These are phyloP conservation scores for Acrossocheilus wenchowensis DNA, from an alignment of 2,797 vertebrate genomes.

Conservation along the genomic window DNA sequence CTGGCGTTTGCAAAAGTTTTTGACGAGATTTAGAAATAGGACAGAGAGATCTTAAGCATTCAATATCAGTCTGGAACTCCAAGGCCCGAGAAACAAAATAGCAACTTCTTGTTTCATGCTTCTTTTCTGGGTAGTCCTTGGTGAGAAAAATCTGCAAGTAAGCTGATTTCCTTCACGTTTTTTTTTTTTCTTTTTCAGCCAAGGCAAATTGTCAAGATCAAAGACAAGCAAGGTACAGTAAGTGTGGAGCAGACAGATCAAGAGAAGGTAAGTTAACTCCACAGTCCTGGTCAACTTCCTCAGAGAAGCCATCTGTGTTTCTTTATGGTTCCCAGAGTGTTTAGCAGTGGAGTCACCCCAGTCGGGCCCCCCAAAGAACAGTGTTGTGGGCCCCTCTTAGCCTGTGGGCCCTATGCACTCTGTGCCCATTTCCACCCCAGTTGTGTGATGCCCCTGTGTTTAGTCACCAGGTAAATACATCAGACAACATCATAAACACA, in stretches of 20 bases:
- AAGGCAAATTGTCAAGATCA: background rate
- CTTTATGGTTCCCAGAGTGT: background rate
- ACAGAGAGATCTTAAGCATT: background rate
- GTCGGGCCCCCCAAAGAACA: background rate
- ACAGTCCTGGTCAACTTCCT: background rate
- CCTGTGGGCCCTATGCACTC: background rate
- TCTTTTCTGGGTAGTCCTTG: background rate
- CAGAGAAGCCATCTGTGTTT: background rate
- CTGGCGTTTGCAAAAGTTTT: conserved; percentile 3
- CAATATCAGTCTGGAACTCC: conserved; percentile 17
- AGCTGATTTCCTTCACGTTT: background rate
- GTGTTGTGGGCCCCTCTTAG: background rate
- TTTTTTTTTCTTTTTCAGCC: background rate
- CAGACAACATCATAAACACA: conserved; percentile 43
- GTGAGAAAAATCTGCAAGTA: background rate
- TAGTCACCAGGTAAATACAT: conserved; percentile 42
- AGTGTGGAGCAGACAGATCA: background rate
- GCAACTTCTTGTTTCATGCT: background rate
- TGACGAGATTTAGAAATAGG: background rate
- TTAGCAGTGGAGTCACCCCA: background rate
- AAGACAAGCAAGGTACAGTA: background rate
- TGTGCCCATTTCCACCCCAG: background rate
- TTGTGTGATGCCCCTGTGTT: background rate
- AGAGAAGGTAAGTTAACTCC: background rate
- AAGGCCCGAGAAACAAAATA: conserved; percentile 26